A percentile compares a stretch with the other conserved stretches of the same genome.
These are phyloP conservation scores for Falco cherrug DNA, from an alignment of 2,797 vertebrate species.

Conservation along the genomic window DNA sequence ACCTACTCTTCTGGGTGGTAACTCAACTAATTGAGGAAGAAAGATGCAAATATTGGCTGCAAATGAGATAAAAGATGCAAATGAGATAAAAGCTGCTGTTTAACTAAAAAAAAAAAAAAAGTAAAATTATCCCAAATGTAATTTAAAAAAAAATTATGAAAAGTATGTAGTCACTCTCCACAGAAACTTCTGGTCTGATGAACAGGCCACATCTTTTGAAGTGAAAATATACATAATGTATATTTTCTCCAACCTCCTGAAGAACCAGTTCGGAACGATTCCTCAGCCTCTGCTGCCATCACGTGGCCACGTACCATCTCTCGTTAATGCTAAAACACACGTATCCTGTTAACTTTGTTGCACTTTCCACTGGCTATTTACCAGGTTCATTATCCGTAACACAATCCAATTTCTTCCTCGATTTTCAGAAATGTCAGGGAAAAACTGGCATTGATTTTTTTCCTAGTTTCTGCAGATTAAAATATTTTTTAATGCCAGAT, in stretches of 20 bases:
- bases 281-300: conserved; percentile 52
- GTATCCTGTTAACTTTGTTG: too few species aligned
- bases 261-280: not conserved
- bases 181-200: not conserved
- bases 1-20: not conserved
- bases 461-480: not conserved
- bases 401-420: not conserved
- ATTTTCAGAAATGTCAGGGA: not conserved
- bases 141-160: too few species aligned
- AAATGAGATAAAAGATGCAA: not conserved
- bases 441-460: not conserved
- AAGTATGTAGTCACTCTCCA: not conserved
- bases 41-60: not conserved
- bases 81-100: not conserved
- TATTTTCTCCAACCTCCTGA: not conserved
- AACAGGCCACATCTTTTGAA: not conserved
- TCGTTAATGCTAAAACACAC: not conserved
- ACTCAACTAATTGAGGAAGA: not conserved
- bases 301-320: not conserved
- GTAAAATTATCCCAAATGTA: not conserved
- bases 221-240: not conserved
- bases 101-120: not conserved
- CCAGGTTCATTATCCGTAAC: not conserved
- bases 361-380: not conserved
- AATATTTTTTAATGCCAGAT: not conserved